These are phyloP conservation scores for Dromococcyx pavoninus DNA, from an alignment of 2,797 vertebrate genomes.

Conservation along the genomic window DNA sequence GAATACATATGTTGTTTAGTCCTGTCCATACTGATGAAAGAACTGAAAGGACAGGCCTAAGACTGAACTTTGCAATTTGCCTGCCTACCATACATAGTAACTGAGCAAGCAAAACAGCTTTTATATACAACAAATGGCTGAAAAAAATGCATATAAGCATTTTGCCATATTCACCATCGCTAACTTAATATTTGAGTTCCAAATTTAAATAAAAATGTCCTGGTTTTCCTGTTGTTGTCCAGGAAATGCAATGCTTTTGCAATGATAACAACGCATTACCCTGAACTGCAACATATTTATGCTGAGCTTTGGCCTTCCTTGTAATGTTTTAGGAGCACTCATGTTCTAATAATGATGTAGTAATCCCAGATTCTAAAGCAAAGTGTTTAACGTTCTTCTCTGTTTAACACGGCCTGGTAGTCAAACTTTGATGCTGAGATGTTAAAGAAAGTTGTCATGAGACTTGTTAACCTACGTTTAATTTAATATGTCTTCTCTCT, in stretches of 20 bases:
- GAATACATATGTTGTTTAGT: background rate
- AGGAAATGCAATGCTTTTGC: background rate
- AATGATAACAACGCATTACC: background rate
- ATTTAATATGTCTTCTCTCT: background rate
- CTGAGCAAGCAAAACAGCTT: background rate
- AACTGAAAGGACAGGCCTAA: background rate
- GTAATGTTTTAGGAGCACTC: rapidly evolving
- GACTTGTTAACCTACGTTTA: background rate
- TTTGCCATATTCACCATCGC: background rate
- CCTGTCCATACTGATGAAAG: background rate
- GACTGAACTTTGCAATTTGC: background rate
- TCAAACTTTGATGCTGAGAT: background rate
- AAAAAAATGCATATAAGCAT: background rate
- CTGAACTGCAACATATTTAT: background rate
- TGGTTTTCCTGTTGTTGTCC: background rate
- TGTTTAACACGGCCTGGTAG: background rate
- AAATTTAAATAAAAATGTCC: background rate
- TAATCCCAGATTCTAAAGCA: background rate
- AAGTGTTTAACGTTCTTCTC: background rate
- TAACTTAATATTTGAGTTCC: background rate
- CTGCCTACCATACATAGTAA: background rate
- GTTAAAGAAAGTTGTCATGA: background rate
- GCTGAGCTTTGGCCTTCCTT: background rate
- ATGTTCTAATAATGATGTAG: background rate
- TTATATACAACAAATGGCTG: background rate